Percentiles rank a stretch among this genome's conserved stretches.
phyloP scores from a whole-genome alignment of 2,888 invertebrate species.

The Doris montereyensis region DNA sequence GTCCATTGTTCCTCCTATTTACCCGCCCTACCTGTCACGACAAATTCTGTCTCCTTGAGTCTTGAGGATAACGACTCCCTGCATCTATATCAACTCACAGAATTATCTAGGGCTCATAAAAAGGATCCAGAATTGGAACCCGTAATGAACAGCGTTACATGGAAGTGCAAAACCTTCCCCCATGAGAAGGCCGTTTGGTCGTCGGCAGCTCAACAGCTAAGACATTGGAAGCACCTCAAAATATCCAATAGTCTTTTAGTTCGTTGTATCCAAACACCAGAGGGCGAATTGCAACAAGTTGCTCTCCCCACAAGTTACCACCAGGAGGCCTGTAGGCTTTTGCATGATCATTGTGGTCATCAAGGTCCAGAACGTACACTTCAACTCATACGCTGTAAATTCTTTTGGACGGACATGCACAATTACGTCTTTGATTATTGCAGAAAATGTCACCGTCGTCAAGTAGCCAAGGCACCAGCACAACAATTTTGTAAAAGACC shows the following conservation, averaged over 20 bases:
- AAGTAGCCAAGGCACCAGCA: conserved; percentile 34
- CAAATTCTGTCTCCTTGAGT: neutral
- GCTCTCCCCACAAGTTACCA: conserved; percentile 9
- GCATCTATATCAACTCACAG: neutral
- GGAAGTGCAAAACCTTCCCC: neutral
- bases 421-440: conserved; percentile 42
- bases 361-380: conserved; percentile 45
- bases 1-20: no score
- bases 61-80: neutral
- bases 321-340: neutral
- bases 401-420: conserved; percentile 49
- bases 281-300: neutral
- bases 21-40: no score
- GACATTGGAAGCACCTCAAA: no score
- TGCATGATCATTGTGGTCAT: conserved; percentile 47
- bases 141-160: no score
- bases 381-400: conserved; percentile 38
- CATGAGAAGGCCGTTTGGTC: no score
- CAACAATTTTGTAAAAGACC: conserved; percentile 28
- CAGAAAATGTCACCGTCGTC: conserved; percentile 47
- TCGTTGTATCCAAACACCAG: neutral
- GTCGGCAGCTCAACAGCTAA: no score
- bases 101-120: neutral
- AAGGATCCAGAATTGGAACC: no score
- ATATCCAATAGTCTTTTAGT: no score